Percentiles rank a stretch among this genome's conserved stretches.
Conservation (phyloP, 1,140 invertebrate genomes). For the Diprion similis region DNA sequence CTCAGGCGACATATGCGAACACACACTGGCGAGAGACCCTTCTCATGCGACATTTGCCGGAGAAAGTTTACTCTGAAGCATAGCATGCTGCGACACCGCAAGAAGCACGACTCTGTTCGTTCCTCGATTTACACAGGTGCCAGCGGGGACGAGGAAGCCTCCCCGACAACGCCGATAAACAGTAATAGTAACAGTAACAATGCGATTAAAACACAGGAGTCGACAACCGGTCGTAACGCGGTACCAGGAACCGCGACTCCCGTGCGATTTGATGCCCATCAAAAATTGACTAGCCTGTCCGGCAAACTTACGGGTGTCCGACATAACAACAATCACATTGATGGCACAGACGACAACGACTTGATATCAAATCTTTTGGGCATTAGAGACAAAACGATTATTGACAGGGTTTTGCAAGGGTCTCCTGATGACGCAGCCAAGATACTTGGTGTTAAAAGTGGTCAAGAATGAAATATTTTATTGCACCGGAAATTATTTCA, state of each 20-base stretch:
- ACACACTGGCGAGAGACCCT: slow-evolving; percentile 82
- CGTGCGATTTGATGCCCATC: slow-evolving; percentile 52
- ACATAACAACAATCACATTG: slow-evolving; percentile 51
- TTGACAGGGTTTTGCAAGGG: slow-evolving; percentile 83
- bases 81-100: slow-evolving; percentile 89
- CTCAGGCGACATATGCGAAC: slow-evolving; percentile 90
- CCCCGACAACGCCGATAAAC: slow-evolving; percentile 55
- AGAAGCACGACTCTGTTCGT: slow-evolving; percentile 74
- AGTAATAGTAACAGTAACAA: slow-evolving; percentile 58
- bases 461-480: slow-evolving; percentile 40
- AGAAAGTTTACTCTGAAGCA: slow-evolving; percentile 90
- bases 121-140: slow-evolving; percentile 51
- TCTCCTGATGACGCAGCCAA: slow-evolving; percentile 88
- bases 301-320: slow-evolving; percentile 64
- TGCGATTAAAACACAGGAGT: slow-evolving; percentile 36
- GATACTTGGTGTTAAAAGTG: slow-evolving; percentile 77
- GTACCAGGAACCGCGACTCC: slow-evolving; percentile 48
- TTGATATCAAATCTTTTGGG: slow-evolving; percentile 89
- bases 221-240: slow-evolving; percentile 41
- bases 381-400: slow-evolving; percentile 84
- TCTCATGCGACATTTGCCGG: slow-evolving; percentile 82
- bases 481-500: no score
- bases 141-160: slow-evolving; percentile 59
- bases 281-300: slow-evolving; percentile 30
- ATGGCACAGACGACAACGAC: slow-evolving; percentile 68